Base-by-base conservation (phyloP, 2,888 invertebrate species). In the Venusia cambrica region DNA sequence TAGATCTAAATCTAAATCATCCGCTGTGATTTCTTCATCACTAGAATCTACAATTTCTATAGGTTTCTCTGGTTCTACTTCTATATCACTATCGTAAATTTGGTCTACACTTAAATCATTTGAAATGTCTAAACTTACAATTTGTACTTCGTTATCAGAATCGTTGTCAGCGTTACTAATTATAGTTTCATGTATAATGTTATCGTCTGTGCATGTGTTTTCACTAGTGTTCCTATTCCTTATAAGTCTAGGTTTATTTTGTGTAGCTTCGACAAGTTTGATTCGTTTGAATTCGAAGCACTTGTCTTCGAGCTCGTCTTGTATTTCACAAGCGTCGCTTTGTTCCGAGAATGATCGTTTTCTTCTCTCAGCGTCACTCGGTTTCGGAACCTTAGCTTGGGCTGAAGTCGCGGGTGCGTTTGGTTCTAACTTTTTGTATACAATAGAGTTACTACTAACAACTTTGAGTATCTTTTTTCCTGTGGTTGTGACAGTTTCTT, bases 381-480 rank as follows among this genome's bases (percentile, higher is more conserved):
- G 55, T 41, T 72, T 79, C 1, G 48, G 54, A 2, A 52, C 28
- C 57, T 68, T 79, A 2, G 51, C 28, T 2, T 60, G 66, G 24
- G 34, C 54, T 0, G 64, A 32, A 0, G 53, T 54, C 0, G 63
- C 45, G 0, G 71, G 57, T 0, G 62, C 51, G 16, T 55, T 66
- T 1, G 62, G 56, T 20, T 81, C 80, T 1, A 85, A 43, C 44
- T 85, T 80, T 46, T 78, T 85, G 34, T 87, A 87, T 11, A 87
- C 80, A 32, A 87, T 69, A 1, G 85, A 85, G 37, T 85, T 87
- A 47, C 75, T 87, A 27, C 85, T 58, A 5, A 87, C 83, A 2
- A 87, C 71, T 67, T 87, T 87, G 4, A 87, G 73, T 10, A 87
- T 78, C 57, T 87, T 87, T 42, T 83, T 80, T 2, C 84, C 83